Percentiles rank a stretch among this genome's conserved stretches.
Conservation (phyloP, 2,113 vertebrate genomes). For the Morphnarchus princeps region DNA sequence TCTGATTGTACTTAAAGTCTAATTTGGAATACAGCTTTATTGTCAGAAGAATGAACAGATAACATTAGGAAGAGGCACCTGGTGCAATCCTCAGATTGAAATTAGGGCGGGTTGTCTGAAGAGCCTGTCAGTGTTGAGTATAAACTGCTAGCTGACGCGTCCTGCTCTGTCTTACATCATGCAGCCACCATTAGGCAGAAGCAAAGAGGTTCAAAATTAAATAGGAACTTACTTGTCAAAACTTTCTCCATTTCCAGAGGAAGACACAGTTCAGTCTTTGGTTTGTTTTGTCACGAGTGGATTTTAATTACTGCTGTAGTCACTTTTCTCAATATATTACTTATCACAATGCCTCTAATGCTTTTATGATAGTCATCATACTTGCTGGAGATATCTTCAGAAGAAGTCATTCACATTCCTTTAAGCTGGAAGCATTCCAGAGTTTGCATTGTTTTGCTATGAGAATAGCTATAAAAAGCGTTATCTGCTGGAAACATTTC, state of each 20-base stretch:
- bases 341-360: conserved; percentile 6
- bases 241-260: not conserved
- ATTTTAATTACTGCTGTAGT: conserved; percentile 29
- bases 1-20: not conserved
- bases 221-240: not conserved
- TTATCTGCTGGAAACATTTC: conserved; percentile 42
- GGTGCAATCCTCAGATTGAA: not conserved
- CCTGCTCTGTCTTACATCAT: not conserved
- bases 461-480: not conserved
- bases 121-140: not conserved
- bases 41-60: not conserved
- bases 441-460: conserved; percentile 5
- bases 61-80: not conserved
- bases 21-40: not conserved
- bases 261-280: not conserved
- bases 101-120: not conserved
- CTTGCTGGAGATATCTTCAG: conserved; percentile 12
- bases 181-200: not conserved
- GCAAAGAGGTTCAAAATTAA: not conserved
- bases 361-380: conserved; percentile 45
- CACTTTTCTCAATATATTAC: conserved; percentile 8
- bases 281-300: not conserved
- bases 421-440: conserved; percentile 16
- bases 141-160: not conserved
- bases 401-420: conserved; percentile 21